Evolutionary conservation across 2,113 vertebrate genomes (phyloP).

Genomic region (Chrysemys picta): DNA sequence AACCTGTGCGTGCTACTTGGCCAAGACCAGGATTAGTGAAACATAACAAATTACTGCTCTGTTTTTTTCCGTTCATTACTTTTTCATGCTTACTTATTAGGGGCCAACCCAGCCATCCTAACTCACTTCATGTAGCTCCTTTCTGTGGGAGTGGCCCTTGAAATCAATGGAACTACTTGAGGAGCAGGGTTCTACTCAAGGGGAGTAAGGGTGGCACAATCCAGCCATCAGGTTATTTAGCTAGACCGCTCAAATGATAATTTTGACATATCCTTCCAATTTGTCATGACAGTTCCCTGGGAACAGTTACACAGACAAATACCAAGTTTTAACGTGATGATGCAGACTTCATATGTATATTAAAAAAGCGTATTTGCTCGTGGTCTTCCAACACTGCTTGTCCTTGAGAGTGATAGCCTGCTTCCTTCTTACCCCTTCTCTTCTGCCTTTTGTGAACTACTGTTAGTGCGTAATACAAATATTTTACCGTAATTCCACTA

Average conservation of each 20-base stretch:
- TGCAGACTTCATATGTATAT: not conserved
- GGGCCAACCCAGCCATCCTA: not conserved
- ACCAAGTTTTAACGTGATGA: accelerated
- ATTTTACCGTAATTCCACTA: not conserved
- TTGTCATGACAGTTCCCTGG: accelerated
- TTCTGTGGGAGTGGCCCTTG: not conserved
- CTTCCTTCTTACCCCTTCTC: not conserved
- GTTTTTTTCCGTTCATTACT: accelerated
- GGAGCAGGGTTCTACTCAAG: not conserved
- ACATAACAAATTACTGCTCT: not conserved
- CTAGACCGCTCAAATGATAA: accelerated
- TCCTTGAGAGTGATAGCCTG: too few species aligned
- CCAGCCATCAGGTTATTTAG: not conserved
- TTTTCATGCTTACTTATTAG: not conserved
- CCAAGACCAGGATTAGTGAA: not conserved
- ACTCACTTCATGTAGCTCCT: accelerated
- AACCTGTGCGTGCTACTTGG: too few species aligned
- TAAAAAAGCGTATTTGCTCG: not conserved
- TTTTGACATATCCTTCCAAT: not conserved
- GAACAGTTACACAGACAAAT: not conserved
- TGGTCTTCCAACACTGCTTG: accelerated
- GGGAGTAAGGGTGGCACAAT: not conserved
- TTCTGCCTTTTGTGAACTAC: not conserved
- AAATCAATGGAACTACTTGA: accelerated
- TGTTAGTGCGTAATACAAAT: accelerated